These are phyloP conservation scores for Drosophila borealis DNA, from an alignment of 2,888 invertebrate genomes.

Conservation along the genomic window DNA sequence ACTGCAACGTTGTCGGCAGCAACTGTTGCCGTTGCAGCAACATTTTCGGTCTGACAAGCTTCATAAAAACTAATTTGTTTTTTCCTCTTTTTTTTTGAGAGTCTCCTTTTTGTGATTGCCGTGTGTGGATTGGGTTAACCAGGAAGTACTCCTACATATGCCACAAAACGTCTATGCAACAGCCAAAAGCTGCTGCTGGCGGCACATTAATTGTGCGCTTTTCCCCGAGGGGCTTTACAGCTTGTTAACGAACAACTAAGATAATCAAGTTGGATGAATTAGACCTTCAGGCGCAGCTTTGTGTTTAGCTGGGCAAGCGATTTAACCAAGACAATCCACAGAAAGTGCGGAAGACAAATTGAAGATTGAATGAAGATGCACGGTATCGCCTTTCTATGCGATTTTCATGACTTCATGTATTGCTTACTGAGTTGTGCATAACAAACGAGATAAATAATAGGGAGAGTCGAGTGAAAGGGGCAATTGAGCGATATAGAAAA, in stretches of 20 bases:
- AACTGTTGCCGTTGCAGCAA: constrained; percentile 40
- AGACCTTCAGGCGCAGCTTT: constrained; percentile 14
- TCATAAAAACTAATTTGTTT: constrained; percentile 73
- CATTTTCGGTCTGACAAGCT: constrained; percentile 52
- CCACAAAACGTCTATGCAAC: constrained; percentile 3
- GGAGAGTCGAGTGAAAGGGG: too few species aligned
- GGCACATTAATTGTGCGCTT: background rate
- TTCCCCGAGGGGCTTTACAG: background rate
- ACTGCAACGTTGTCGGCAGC: constrained; percentile 28
- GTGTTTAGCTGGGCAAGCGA: background rate
- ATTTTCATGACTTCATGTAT: too few species aligned
- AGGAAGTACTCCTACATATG: constrained; percentile 41
- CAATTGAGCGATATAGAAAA: too few species aligned
- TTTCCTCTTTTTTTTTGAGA: constrained; percentile 11
- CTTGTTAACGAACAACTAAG: constrained; percentile 34
- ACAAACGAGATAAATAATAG: too few species aligned
- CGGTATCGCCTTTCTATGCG: too few species aligned
- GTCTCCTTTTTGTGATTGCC: constrained; percentile 27
- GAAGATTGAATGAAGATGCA: background rate
- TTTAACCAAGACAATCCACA: constrained; percentile 1
- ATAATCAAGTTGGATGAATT: constrained; percentile 40
- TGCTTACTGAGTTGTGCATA: too few species aligned
- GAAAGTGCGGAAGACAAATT: background rate
- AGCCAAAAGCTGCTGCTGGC: constrained; percentile 13
- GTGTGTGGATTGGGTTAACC: constrained; percentile 28